A percentile compares a stretch with the other conserved stretches of the same genome.
Conservation (phyloP, 2,888 invertebrate species). For the Perdita meconis region DNA sequence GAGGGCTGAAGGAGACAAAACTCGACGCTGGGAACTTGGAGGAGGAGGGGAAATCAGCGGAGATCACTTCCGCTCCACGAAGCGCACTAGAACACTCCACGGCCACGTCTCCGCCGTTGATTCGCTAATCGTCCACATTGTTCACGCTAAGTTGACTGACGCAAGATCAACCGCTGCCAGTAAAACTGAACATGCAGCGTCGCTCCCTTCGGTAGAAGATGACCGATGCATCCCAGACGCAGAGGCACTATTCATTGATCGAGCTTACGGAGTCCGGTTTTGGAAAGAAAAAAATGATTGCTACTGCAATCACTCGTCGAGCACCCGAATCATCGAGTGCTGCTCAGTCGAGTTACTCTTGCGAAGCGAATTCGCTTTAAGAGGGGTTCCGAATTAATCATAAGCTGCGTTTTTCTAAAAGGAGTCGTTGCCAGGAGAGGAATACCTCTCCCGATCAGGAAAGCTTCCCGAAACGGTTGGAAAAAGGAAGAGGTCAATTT, state of each 20-base stretch:
- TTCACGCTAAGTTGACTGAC: slow-evolving; percentile 54
- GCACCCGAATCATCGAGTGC: no score
- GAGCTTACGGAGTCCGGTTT: no score
- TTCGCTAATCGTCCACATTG: slow-evolving; percentile 67
- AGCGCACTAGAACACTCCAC: slow-evolving; percentile 69
- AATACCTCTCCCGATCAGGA: slow-evolving; percentile 5
- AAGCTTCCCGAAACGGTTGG: background rate
- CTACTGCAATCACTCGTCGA: no score
- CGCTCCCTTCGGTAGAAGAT: slow-evolving; percentile 5
- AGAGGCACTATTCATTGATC: no score
- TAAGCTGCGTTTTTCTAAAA: background rate
- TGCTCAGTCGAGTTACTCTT: no score
- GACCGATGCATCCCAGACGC: no score
- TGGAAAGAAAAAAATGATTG: no score
- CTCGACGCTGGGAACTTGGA: slow-evolving; percentile 54
- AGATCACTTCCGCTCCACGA: slow-evolving; percentile 74
- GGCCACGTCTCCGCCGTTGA: slow-evolving; percentile 61
- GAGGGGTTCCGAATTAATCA: background rate
- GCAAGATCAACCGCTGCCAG: slow-evolving; percentile 50
- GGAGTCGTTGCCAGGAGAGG: no score
- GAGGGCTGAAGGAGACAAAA: slow-evolving; percentile 50
- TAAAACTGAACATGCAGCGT: slow-evolving; percentile 31
- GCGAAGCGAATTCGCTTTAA: no score
- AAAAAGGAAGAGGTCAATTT: slow-evolving; percentile 5
- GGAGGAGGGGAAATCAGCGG: slow-evolving; percentile 50